Percentiles rank a stretch among this genome's conserved stretches.
Conservation (phyloP, 1,140 invertebrate species). For the Drosophila trapezifrons region DNA sequence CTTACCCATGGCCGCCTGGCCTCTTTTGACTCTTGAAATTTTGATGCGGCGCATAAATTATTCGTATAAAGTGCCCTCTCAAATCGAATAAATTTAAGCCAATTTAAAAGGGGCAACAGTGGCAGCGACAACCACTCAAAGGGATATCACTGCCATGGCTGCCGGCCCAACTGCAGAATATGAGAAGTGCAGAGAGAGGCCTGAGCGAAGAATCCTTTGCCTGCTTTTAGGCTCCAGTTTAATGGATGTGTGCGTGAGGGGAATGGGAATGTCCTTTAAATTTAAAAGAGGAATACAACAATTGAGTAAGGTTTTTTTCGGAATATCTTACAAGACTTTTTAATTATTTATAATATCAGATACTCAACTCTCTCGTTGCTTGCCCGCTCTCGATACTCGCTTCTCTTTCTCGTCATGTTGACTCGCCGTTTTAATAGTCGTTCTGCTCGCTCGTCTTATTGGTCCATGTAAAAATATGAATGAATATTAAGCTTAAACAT, state of each 20-base stretch:
- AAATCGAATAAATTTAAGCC: conserved; percentile 68
- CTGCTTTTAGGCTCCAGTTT: conserved; percentile 6
- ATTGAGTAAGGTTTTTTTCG: background rate
- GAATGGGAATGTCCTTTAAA: background rate
- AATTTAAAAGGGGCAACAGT: conserved; percentile 55
- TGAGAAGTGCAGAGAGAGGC: conserved; percentile 8
- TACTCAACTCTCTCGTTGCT: too few relatives aligned
- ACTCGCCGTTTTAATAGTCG: too few relatives aligned
- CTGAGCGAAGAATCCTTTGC: background rate
- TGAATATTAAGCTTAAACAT: too few relatives aligned
- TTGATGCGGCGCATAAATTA: conserved; percentile 60
- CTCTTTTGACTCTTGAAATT: conserved; percentile 54
- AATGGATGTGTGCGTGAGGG: conserved; percentile 1
- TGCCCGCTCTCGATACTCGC: too few relatives aligned
- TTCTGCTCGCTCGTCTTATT: too few relatives aligned
- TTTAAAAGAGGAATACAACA: background rate
- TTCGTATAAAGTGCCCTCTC: conserved; percentile 45
- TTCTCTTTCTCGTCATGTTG: too few relatives aligned
- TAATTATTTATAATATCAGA: too few relatives aligned
- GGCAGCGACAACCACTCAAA: conserved; percentile 25
- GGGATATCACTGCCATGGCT: conserved; percentile 20
- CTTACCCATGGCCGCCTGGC: background rate
- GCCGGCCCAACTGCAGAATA: background rate
- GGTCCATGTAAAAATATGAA: too few relatives aligned
- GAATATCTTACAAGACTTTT: too few relatives aligned